phyloP scores from a whole-genome alignment of 1,140 invertebrate species.

The Ptiloglossa arizonensis region DNA sequence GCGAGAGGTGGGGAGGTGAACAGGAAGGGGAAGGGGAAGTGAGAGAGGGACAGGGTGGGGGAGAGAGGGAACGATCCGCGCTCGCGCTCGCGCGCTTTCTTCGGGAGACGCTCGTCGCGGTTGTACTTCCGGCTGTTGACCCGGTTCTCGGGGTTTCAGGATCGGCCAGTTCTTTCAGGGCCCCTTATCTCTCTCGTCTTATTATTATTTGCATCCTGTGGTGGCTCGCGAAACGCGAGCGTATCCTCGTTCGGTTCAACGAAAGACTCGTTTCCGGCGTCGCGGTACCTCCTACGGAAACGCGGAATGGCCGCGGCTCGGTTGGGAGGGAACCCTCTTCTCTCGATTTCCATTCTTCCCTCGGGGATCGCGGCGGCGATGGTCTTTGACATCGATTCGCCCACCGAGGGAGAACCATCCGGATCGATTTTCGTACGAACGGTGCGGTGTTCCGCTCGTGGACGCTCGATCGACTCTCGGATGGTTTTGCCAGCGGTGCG shows the following conservation, averaged over 20 bases:
- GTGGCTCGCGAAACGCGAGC: not conserved
- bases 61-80: too few relatives aligned
- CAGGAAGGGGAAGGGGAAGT: too few relatives aligned
- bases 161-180: slow-evolving; percentile 31
- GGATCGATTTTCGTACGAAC: too few relatives aligned
- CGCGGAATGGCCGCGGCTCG: not conserved
- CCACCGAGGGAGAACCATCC: too few relatives aligned
- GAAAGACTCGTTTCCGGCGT: not conserved
- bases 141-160: slow-evolving; percentile 38
- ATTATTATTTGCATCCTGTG: slow-evolving; percentile 47
- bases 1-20: not conserved
- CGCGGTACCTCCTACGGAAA: slow-evolving; percentile 13
- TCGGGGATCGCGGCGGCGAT: too few relatives aligned
- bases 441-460: too few relatives aligned
- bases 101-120: slow-evolving; percentile 37
- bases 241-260: slow-evolving; percentile 15
- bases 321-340: too few relatives aligned
- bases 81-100: slow-evolving; percentile 16
- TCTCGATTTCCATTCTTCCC: not conserved
- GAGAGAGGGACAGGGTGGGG: too few relatives aligned
- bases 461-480: too few relatives aligned
- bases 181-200: slow-evolving; percentile 41
- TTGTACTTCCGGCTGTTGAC: slow-evolving; percentile 50
- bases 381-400: too few relatives aligned
- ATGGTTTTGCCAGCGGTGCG: too few relatives aligned